Evolutionary conservation across 2,888 invertebrate species (phyloP), one percentile per base, ranked within the genome.

Genomic region (Lithosia quadra): DNA sequence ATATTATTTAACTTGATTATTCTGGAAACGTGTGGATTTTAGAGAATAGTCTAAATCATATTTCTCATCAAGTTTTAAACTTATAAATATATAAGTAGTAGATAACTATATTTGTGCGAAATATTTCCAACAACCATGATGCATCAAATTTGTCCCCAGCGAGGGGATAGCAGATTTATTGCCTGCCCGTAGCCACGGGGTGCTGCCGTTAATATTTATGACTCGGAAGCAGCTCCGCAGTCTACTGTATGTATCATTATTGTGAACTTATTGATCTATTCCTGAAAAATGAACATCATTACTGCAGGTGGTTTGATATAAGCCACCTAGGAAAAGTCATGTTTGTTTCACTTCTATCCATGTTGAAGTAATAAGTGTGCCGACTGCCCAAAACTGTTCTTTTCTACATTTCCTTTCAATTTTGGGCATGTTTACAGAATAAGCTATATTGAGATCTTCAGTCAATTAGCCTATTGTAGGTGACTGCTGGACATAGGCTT

Each of bases 191-290:
- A 68, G 63, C 49, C 58, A 34, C 34, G 10, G 55, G 61, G 18
- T 33, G 36, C 22, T 39, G n/a, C 70, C 69, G 78, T 78, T 70
- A 80, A 78, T 78, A 78, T 80, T 78, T 80, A 78, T 80, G 81
- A 67, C 28, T 28, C 9, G 49, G 34, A 55, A 60, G 22, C 36
- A 33, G n/a, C 18, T 2, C 22, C 57, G 7, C 28, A n/a, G 49
- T 49, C n/a, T 59, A 22, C 28, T 58, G 18, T 43, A 43, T 49
- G 28, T 33, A 33, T 36, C 49, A 49, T 49, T 49, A 49, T 49
- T 49, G 49, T 49, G n/a, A 55, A 60, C 24, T 61, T 60, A 66
- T 66, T 34, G 24, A 66, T 61, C 49, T 61, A 13, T 21, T 18
- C 18, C 10, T 55, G 15, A 7, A 59, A 36, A 55, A 60, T 57